Base-by-base conservation (phyloP, 2,888 invertebrate genomes). In the Drosophila recens region DNA sequence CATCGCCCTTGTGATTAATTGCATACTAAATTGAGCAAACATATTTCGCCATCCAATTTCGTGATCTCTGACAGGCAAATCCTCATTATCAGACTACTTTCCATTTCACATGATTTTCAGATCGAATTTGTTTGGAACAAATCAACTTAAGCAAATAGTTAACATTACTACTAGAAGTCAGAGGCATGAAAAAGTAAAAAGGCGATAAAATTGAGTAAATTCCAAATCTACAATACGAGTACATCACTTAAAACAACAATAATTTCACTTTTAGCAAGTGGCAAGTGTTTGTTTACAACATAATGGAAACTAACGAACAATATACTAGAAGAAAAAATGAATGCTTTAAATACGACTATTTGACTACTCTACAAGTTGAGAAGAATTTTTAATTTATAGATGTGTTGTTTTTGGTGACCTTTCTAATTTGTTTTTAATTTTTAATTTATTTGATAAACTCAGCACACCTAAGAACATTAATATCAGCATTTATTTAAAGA, bases 231-330 rank as follows among this genome's bases (percentile, higher is more conserved):
- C 54, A 45, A 40, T n/a, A 48, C 51, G 20, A 45, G 15, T 33
- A 40, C 42, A 65, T 43, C 56, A 58, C 63, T 70, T 56, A 72
- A 79, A 83, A 79, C 64, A 79, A 75, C 74, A 74, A 76, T 87
- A 89, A 80, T 86, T 86, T 86, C 86, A 89, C 86, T 86, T 86
- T 86, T 89, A 86, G 87, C 86, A 82, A 80, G 69, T 86, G 62
- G 66, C 23, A 15, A 20, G 52, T 80, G 66, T 69, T 71, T 65
- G 69, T 62, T 48, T 65, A 36, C 10, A 33, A 56, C 6, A 79
- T 48, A 71, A 72, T 53, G 56, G 30, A 62, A 65, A 67, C 49
- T 45, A 56, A 56, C 65, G 70, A 86, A 81, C 67, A 75, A 72
- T 40, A 38, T 49, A 42, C 33, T 58, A 58, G 61, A 49, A 57